Conservation (phyloP, 2,888 invertebrate genomes). For the Perdita meconis region DNA sequence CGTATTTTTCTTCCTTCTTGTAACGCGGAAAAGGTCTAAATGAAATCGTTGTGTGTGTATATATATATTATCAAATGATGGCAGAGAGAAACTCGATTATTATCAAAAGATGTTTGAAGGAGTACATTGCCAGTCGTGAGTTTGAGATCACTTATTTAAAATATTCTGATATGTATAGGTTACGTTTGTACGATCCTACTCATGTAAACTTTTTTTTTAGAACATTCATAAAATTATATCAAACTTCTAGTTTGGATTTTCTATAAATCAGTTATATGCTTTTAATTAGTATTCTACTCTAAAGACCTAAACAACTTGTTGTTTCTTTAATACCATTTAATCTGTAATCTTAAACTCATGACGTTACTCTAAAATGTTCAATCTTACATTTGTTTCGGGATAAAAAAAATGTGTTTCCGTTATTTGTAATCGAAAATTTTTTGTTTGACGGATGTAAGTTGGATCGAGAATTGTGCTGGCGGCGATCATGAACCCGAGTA, state of each 20-base stretch:
- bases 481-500: slow-evolving; percentile 1
- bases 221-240: neutral
- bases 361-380: neutral
- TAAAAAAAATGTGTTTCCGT: neutral
- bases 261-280: too few species aligned
- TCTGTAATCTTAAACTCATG: too few species aligned
- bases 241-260: too few species aligned
- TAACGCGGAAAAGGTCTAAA: slow-evolving; percentile 9
- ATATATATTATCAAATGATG: slow-evolving; percentile 14
- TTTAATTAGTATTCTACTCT: too few species aligned
- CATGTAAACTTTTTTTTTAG: too few species aligned
- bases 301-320: too few species aligned
- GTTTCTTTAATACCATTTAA: too few species aligned
- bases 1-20: neutral
- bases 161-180: too few species aligned
- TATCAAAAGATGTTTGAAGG: neutral
- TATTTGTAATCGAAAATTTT: slow-evolving; percentile 7
- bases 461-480: neutral
- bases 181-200: too few species aligned
- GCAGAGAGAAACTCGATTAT: slow-evolving; percentile 5
- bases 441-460: slow-evolving; percentile 40
- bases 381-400: neutral
- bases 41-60: neutral
- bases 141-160: neutral
- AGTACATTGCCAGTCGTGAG: neutral